Evolutionary conservation across 1,140 invertebrate species (phyloP), one percentile per base, ranked within the genome.

Genomic region (Trichonephila inaurata): DNA sequence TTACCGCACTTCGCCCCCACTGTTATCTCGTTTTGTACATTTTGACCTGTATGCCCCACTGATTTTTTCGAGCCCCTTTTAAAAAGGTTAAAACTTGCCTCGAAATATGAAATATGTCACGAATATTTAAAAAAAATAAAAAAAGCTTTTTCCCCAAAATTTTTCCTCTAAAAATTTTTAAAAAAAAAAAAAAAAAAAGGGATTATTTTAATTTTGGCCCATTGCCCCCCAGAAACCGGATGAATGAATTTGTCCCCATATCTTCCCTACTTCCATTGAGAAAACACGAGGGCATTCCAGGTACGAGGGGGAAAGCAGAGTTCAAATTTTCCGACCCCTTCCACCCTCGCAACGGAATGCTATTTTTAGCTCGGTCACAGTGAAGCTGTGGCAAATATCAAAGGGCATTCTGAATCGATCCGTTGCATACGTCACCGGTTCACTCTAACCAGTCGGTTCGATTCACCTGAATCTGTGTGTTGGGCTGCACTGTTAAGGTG

Each of bases 391-490:
- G 89, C 69, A 91, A 91, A 91, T 91, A 91, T 91, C 89, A 91
- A 91, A 91, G 89, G 89, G 89, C 89, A 91, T 24, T 81, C 89
- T 8, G 69, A 10, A 81, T 91, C 89, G 69, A 91, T 91, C 89
- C 51, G 24, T n/a, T 87, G 10, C 64, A 24, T 24, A 91, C 89
- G 89, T 91, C 89, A 91, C 69, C 51, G 89, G 89, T 91, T 91
- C 88, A 58, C 33, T 21, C 18, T 33, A 89, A 89, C 88, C 88
- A 77, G 66, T 66, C 33, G 69, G 69, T 58, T 61, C 44, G 24
- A 19, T 58, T 58, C 83, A 85, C 83, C 83, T 58, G 83, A 6
- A 21, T 77, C 51, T 51, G 51, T 51, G 51, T 51, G 51, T 89
- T 72, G 64, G 21, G 18, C 64, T 88, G 28, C 24, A 85, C 24